Conservation (phyloP, 2,797 vertebrate species). For the Microctenopoma lineatum region DNA sequence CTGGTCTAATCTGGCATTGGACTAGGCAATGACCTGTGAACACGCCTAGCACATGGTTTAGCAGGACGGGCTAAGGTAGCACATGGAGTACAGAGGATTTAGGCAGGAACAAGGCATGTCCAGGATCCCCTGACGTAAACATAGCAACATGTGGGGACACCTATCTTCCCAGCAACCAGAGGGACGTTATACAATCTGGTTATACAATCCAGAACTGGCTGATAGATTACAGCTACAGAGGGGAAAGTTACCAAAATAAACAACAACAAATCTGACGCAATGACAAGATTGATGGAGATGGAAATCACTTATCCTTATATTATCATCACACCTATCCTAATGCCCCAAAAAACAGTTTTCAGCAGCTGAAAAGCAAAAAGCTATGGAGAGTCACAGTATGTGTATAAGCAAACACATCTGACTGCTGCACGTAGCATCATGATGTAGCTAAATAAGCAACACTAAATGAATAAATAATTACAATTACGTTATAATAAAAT, state of each 20-base stretch:
- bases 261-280: constrained; percentile 2
- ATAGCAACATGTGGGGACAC: constrained; percentile 35
- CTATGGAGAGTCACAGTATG: background rate
- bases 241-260: constrained; percentile 21
- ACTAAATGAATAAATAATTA: background rate
- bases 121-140: constrained; percentile 30
- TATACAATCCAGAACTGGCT: constrained; percentile 58
- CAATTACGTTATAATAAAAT: background rate
- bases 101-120: constrained; percentile 28
- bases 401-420: constrained; percentile 22
- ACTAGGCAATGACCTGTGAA: constrained; percentile 46
- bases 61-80: constrained; percentile 29
- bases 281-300: background rate
- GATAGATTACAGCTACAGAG: constrained; percentile 26
- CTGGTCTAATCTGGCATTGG: constrained; percentile 66
- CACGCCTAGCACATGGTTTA: constrained; percentile 47
- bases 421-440: constrained; percentile 1
- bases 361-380: background rate
- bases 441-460: background rate
- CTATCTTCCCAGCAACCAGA: constrained; percentile 22
- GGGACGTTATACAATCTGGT: constrained; percentile 61
- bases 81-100: constrained; percentile 41
- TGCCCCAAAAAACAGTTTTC: background rate
- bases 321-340: too few relatives aligned
- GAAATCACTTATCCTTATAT: too few relatives aligned